Percentiles rank a stretch among this genome's conserved stretches.
phyloP scores from a whole-genome alignment of 2,113 vertebrate genomes.

The Phoxinus phoxinus region DNA sequence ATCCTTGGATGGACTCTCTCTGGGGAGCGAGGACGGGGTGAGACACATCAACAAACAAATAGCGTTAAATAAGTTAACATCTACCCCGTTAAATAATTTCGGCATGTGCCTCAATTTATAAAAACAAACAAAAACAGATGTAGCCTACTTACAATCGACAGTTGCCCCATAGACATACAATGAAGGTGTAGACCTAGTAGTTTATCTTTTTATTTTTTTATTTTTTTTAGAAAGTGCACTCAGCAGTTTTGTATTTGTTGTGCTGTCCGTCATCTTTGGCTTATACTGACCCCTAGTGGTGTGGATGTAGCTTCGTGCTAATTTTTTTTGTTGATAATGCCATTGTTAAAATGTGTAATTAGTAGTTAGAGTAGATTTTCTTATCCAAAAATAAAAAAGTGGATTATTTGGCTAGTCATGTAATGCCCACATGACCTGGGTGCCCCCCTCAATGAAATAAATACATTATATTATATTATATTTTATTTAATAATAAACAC shows the following conservation, averaged over 20 bases:
- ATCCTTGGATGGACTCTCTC: conserved; percentile 77
- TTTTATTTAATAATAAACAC: too few species aligned
- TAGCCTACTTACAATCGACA: not conserved
- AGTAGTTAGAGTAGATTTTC: not conserved
- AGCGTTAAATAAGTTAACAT: not conserved
- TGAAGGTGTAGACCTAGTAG: not conserved
- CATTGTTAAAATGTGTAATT: not conserved
- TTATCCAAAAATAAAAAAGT: too few species aligned
- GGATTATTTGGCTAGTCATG: too few species aligned
- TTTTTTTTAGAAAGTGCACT: not conserved
- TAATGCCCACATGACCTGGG: too few species aligned
- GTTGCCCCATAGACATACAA: not conserved
- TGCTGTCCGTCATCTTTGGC: not conserved
- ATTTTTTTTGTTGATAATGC: not conserved
- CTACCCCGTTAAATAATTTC: not conserved
- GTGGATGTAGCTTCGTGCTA: not conserved
- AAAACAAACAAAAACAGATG: not conserved
- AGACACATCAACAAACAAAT: conserved; percentile 55
- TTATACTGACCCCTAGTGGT: not conserved
- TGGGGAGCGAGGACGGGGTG: conserved; percentile 80
- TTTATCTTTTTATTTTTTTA: not conserved
- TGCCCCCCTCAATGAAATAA: too few species aligned
- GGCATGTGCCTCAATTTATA: not conserved
- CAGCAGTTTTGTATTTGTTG: not conserved
- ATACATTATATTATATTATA: too few species aligned